These are phyloP conservation scores for Baronia brevicornis DNA, from an alignment of 2,888 invertebrate genomes.

Conservation along the genomic window DNA sequence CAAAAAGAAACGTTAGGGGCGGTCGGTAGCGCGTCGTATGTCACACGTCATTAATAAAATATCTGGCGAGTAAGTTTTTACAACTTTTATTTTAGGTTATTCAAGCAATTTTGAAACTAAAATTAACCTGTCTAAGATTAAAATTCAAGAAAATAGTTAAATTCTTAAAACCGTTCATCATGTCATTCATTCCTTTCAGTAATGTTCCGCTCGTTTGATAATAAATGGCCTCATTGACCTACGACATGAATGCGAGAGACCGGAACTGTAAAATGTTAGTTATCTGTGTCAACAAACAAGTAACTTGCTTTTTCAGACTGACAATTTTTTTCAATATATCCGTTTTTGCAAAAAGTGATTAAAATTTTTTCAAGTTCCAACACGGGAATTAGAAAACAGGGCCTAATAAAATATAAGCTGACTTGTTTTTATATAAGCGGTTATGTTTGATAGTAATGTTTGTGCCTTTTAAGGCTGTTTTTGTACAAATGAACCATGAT, in stretches of 20 bases:
- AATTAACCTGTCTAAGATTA: too few relatives aligned
- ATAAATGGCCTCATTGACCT: slow-evolving; percentile 19
- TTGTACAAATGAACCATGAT: too few relatives aligned
- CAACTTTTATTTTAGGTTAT: too few relatives aligned
- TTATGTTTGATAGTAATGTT: too few relatives aligned
- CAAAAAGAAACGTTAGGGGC: slow-evolving; percentile 33
- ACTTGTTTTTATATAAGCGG: too few relatives aligned
- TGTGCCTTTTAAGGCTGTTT: too few relatives aligned
- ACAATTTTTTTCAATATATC: slow-evolving; percentile 3
- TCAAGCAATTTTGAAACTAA: slow-evolving; percentile 13
- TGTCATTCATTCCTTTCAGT: slow-evolving; percentile 15
- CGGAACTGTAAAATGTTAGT: slow-evolving; percentile 21
- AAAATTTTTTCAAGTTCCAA: too few relatives aligned
- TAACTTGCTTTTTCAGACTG: slow-evolving; percentile 6
- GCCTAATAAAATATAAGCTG: too few relatives aligned
- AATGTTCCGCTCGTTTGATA: slow-evolving; percentile 19
- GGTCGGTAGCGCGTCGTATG: slow-evolving; percentile 51
- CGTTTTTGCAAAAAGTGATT: neutral
- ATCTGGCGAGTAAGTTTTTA: slow-evolving; percentile 22
- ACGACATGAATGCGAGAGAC: slow-evolving; percentile 13
- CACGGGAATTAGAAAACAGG: too few relatives aligned
- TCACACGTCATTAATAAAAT: slow-evolving; percentile 53
- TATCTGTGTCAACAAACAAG: slow-evolving; percentile 20
- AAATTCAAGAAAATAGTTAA: too few relatives aligned
- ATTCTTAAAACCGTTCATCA: slow-evolving; percentile 10